Conservation (phyloP, 1,140 invertebrate genomes). For the Armadillidium nasatum region DNA sequence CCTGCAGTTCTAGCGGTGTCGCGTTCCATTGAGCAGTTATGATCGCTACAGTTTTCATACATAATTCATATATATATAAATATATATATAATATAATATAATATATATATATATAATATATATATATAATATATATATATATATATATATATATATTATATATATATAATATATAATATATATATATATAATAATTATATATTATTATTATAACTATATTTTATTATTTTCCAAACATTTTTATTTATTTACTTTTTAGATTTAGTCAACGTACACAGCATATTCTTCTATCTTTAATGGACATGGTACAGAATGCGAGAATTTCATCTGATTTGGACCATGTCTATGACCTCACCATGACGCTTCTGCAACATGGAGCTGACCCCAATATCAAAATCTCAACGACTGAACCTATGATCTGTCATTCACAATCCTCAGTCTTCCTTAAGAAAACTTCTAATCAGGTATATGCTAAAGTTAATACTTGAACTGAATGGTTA, state of each 20-base stretch:
- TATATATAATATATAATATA: no score
- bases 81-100: no score
- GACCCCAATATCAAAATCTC: slow-evolving; percentile 49
- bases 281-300: slow-evolving; percentile 61
- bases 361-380: slow-evolving; percentile 57
- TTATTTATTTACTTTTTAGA: slow-evolving; percentile 23
- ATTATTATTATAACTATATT: no score
- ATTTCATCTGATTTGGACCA: slow-evolving; percentile 61
- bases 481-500: not conserved
- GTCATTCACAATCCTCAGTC: slow-evolving; percentile 54
- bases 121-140: no score
- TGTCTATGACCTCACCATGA: slow-evolving; percentile 63
- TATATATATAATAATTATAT: no score
- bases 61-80: no score
- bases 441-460: slow-evolving; percentile 60
- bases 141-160: no score
- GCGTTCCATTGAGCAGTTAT: no score
- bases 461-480: slow-evolving; percentile 52
- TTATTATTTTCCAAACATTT: no score
- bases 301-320: slow-evolving; percentile 66
- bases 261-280: slow-evolving; percentile 59
- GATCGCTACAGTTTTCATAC: no score
- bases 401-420: slow-evolving; percentile 50
- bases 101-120: no score
- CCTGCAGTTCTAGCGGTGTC: no score